Evolutionary conservation across 2,797 vertebrate species (phyloP), one percentile per base, ranked within the genome.

Genomic region (Lemur catta): DNA sequence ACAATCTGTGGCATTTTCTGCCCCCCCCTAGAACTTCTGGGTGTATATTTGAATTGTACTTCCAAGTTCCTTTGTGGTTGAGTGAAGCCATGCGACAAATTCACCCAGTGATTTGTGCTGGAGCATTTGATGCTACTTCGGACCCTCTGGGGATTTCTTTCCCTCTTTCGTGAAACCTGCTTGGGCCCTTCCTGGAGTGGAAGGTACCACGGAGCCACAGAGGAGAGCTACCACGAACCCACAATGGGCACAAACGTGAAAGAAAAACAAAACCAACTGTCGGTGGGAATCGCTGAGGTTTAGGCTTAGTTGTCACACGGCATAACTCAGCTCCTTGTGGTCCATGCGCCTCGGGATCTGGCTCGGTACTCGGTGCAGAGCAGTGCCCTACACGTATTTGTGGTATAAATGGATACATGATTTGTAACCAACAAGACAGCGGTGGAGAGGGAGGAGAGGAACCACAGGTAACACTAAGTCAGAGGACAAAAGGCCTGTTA

Each of bases 191-290:
- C 43, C 57, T 41, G 17, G 38, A 18, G 17, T 2, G 14, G 43
- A 4, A 4, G 11, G 11, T 7, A 46, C 22, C 28, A 26, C 0
- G 5, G 17, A 11, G 38, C 13, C 6, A 28, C 0, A 2, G 35
- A 69, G 67, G 35, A 46, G 13, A 63, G 22, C 14, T 7, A 30
- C 35, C 8, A 63, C 2, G 35, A 67, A 65, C 52, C 65, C n/a
- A 24, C 4, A 14, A 22, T 4, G 28, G 63, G 41, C 1, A 9
- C 5, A 41, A 7, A 10, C 0, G 1, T 6, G 61, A 71, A 9
- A 72, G 74, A 57, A 30, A 52, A 46, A 35, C 12, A 11, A 35
- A 65, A 17, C 20, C 33, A 7, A n/a, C 28, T 17, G 24, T 48
- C 11, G 14, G 48, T 13, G 7, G 11, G 35, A 43, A n/a, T 72